A percentile compares a stretch with the other conserved stretches of the same genome.
Conservation (phyloP, 1,140 invertebrate genomes). For the Drosophila prosaltans region DNA sequence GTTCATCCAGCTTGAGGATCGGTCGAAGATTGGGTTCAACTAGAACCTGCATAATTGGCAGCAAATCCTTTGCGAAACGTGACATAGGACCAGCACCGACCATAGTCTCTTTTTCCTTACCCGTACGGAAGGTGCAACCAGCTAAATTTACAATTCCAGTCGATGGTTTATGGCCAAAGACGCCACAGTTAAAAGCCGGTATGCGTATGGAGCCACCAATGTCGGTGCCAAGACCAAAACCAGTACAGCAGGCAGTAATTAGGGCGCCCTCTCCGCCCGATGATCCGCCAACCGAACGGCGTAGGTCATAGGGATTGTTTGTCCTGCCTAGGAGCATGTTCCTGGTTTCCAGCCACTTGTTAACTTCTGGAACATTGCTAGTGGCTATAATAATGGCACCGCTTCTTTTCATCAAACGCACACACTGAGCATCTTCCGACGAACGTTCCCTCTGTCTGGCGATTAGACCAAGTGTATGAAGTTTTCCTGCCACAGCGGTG, state of each 20-base stretch:
- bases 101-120: constrained; percentile 86
- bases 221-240: constrained; percentile 94
- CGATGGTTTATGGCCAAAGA: constrained; percentile 96
- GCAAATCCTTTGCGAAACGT: constrained; percentile 89
- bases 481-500: constrained; percentile 85
- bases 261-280: constrained; percentile 92
- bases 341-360: constrained; percentile 89
- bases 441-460: constrained; percentile 85
- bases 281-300: constrained; percentile 92
- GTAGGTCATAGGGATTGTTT: constrained; percentile 95
- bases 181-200: constrained; percentile 96
- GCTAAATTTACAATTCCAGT: constrained; percentile 85
- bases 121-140: constrained; percentile 86
- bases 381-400: constrained; percentile 95
- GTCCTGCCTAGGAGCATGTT: constrained; percentile 97
- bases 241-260: constrained; percentile 89
- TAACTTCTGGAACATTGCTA: constrained; percentile 96
- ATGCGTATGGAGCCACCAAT: constrained; percentile 98
- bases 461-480: constrained; percentile 87
- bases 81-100: constrained; percentile 91
- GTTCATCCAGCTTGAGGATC: constrained; percentile 79
- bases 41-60: constrained; percentile 86
- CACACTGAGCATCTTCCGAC: constrained; percentile 90
- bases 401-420: constrained; percentile 89
- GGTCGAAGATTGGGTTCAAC: constrained; percentile 61